Evolutionary conservation across 2,113 vertebrate genomes (phyloP).

Genomic region (Acanthochromis polyacanthus): DNA sequence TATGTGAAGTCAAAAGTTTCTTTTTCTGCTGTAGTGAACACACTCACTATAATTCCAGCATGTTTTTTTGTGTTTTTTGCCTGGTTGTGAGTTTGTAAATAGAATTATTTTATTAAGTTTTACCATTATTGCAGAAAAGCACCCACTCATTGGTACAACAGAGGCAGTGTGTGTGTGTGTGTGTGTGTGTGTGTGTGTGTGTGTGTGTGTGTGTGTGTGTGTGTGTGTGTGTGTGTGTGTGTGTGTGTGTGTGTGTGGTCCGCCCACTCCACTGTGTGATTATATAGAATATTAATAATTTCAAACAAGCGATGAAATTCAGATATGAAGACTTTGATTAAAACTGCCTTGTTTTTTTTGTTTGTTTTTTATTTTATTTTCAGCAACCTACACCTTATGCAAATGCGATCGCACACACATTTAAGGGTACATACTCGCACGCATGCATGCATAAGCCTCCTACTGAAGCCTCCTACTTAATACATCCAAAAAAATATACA

Average conservation of each 20-base stretch:
- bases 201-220: not conserved
- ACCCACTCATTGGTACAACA: not conserved
- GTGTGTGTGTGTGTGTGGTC: not conserved
- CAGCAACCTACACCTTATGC: conserved; percentile 38
- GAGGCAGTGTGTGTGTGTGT: too few species aligned
- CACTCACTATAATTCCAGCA: not conserved
- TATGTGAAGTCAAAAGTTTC: too few species aligned
- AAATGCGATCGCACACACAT: conserved; percentile 3
- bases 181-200: too few species aligned
- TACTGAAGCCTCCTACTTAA: conserved; percentile 24
- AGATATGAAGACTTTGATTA: conserved; percentile 16
- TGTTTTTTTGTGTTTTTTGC: not conserved
- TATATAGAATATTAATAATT: conserved; percentile 27
- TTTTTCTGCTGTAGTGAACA: too few species aligned
- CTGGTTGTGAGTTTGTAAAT: not conserved
- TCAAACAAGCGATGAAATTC: not conserved
- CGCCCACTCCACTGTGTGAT: conserved; percentile 9
- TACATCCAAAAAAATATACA: not conserved
- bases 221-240: too few species aligned
- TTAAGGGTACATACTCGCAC: too few species aligned
- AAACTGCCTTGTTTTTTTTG: conserved; percentile 1
- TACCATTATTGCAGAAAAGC: not conserved
- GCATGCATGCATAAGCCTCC: conserved; percentile 20
- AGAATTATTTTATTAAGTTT: too few species aligned
- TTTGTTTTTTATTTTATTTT: too few species aligned